Base-by-base conservation (phyloP, 2,113 vertebrate genomes). In the Colius striatus region DNA sequence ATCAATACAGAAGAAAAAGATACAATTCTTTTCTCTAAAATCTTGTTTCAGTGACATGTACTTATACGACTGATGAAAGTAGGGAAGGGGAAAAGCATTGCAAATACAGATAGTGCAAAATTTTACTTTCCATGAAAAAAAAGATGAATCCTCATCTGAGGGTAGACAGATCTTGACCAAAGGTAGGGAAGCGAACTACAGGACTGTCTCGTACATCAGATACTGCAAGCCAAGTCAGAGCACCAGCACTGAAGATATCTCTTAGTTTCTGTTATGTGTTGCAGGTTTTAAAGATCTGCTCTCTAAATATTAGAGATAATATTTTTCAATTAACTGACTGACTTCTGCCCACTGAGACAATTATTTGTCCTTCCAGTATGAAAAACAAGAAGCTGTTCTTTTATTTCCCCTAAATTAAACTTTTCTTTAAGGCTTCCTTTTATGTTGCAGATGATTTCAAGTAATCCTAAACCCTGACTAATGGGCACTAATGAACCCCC, bases 391-490 rank as follows among this genome's bases (percentile, higher is more conserved):
- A 32, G 11, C 15, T 25, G 57, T 41, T 1, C 5, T 57, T 36
- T 43, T 25, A 4, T 48, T 70, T 71, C 54, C 10, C 36, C 18
- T 22, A 10, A 54, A 50, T 38, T 25, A 29, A 62, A 4, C 2
- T 50, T 66, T 70, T 55, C 12, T 48, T 67, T 67, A 47, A 32
- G 43, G 15, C 2, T 54, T 75, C 16, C 9, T 66, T 3, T 48
- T 10, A 11, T 2, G 8, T 34, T 32, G 34, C 7, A 22, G 62
- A 27, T 30, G 0, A n/a, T 27, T 70, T 70, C 16, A 66, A 38
- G 11, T 61, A 51, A 84, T 51, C 5, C 2, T 68, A 34, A 87
- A 0, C 13, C 1, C 0, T 43, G 26, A 50, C 26, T 43, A 3
- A 47, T 9, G 43, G 36, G 22, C n/a, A 27, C 23, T 41, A 13